Evolutionary conservation across 2,113 vertebrate species (phyloP), one percentile per base, ranked within the genome.

Genomic region (Zosterops lateralis): DNA sequence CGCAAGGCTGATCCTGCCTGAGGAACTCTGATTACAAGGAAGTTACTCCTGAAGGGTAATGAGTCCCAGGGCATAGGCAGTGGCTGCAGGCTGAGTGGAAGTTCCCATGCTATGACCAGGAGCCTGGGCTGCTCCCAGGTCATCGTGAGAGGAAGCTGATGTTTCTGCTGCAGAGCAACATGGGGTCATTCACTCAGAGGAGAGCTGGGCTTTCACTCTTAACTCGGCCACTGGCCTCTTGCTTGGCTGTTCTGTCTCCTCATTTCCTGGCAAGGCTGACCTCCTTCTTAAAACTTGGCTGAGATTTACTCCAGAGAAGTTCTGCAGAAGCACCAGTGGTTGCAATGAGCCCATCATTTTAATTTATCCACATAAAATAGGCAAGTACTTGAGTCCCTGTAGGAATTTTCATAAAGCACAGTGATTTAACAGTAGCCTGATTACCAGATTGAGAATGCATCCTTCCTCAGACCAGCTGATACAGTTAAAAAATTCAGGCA

Each of bases 141-240:
- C 67, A 78, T 28, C 0, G 1, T 4, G 70, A 78, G 64, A 72
- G 40, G 61, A 85, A 90, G 50, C 1, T 61, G 77, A 53, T 65
- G 45, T 72, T 94, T 89, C 66, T 76, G 57, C 25, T 10, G 40
- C 85, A 91, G 34, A 91, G 73, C 89, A 84, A n/a, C 36, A 31
- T 0, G 0, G 57, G 79, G 72, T 80, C 91, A 38, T 20, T 65
- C 48, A 15, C 58, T 13, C 21, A 26, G 17, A 64, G 45, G 17
- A 79, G 18, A 47, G 76, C 57, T 60, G 42, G 20, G 31, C 57
- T 74, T 60, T 54, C 50, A n/a, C 70, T 73, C 68, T 31, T 28
- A 54, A 25, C 40, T 64, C 2, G 0, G 74, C 38, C 73, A 40
- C 38, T 44, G 60, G 26, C 84, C 77, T 75, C 65, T 56, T 50